Percentiles rank a stretch among this genome's conserved stretches.
Evolutionary conservation across 2,113 vertebrate species (phyloP).

Genomic region (Boulengeromyrus knoepffleri): DNA sequence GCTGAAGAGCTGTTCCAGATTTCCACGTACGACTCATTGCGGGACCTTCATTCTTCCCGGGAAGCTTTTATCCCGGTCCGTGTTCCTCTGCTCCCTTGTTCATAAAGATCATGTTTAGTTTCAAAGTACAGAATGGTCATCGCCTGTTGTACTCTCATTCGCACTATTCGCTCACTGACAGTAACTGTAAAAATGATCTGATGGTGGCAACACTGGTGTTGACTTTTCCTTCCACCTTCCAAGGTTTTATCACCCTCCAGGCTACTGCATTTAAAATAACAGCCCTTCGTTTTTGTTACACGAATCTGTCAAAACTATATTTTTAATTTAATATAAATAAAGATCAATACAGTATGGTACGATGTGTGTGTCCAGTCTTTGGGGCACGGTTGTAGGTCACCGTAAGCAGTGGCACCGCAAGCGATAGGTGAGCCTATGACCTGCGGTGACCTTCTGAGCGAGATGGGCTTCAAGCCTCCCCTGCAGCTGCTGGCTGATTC

Average conservation of each 20-base stretch:
- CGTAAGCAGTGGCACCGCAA: too few relatives aligned
- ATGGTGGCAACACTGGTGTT: slow-evolving; percentile 30
- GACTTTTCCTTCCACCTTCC: not conserved
- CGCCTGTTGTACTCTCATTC: not conserved
- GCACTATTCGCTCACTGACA: not conserved
- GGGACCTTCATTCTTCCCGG: not conserved
- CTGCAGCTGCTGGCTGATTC: not conserved
- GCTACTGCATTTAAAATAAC: slow-evolving; percentile 77
- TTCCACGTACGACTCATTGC: not conserved
- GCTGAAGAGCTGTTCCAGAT: not conserved
- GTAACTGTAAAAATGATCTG: not conserved
- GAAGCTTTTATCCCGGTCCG: not conserved
- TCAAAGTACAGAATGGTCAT: not conserved
- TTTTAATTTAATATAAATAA: slow-evolving; percentile 99
- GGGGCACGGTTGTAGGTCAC: not conserved
- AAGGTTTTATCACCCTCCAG: slow-evolving; percentile 53
- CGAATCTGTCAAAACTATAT: slow-evolving; percentile 99
- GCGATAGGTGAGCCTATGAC: not conserved
- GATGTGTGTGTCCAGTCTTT: slow-evolving; percentile 13
- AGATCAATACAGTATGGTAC: slow-evolving; percentile 89
- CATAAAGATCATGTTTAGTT: not conserved
- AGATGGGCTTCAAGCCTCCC: not conserved
- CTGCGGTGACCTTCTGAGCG: not conserved
- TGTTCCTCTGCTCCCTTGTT: not conserved
- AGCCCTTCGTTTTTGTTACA: slow-evolving; percentile 98